Conservation (phyloP, 1,140 invertebrate species). For the Cotesia typhae region DNA sequence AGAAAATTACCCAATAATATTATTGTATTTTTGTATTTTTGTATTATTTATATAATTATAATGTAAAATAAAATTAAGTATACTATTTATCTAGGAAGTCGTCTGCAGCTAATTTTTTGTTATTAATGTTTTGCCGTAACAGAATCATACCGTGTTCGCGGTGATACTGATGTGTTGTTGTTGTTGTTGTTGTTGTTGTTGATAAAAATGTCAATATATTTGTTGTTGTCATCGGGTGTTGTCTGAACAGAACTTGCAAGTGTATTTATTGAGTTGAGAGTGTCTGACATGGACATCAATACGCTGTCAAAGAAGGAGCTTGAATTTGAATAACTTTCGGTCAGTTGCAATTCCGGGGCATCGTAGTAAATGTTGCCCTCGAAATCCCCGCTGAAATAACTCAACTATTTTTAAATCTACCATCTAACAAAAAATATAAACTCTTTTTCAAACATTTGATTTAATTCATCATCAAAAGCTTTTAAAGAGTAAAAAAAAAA, state of each 20-base stretch:
- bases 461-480: too few relatives aligned
- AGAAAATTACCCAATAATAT: too few relatives aligned
- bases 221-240: conserved; percentile 60
- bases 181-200: conserved; percentile 57
- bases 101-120: neutral
- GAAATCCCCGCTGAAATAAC: conserved; percentile 60
- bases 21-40: too few relatives aligned
- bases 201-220: conserved; percentile 61
- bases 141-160: conserved; percentile 57
- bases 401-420: conserved; percentile 29
- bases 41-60: neutral
- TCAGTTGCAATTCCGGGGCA: conserved; percentile 49
- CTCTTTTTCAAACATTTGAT: too few relatives aligned
- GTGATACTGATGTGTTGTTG: conserved; percentile 60
- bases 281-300: conserved; percentile 66
- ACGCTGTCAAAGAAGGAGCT: conserved; percentile 65
- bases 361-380: conserved; percentile 46
- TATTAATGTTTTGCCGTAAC: neutral
- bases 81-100: neutral
- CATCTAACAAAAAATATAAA: neutral
- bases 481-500: neutral
- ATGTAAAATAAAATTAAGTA: neutral
- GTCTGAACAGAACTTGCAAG: conserved; percentile 63
- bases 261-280: conserved; percentile 65
- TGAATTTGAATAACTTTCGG: conserved; percentile 57